Evolutionary conservation across 2,888 invertebrate genomes (phyloP).

Genomic region (Odontocolon sp.): DNA sequence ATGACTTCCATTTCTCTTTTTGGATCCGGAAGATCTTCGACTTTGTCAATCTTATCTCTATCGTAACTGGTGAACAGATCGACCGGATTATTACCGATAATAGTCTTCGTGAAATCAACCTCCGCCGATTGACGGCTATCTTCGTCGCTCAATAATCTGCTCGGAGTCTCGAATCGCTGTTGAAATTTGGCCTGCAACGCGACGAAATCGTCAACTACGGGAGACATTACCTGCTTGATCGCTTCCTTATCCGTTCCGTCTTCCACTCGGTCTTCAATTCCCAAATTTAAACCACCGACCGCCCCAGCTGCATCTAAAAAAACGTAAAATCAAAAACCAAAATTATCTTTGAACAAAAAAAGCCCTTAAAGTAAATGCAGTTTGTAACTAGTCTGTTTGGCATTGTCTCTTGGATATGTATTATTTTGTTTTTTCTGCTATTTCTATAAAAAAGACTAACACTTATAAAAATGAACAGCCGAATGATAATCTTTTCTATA

Average conservation of each 20-base stretch:
- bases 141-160: slow-evolving; percentile 62
- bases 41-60: slow-evolving; percentile 44
- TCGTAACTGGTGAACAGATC: slow-evolving; percentile 69
- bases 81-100: slow-evolving; percentile 68
- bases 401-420: too few relatives aligned
- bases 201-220: slow-evolving; percentile 74
- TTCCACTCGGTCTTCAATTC: slow-evolving; percentile 69
- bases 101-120: slow-evolving; percentile 63
- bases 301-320: slow-evolving; percentile 71
- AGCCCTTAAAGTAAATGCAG: too few relatives aligned
- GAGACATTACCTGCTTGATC: slow-evolving; percentile 79
- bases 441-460: too few relatives aligned
- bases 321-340: not conserved
- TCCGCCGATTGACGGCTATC: slow-evolving; percentile 59
- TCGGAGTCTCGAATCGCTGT: slow-evolving; percentile 73
- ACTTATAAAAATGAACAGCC: too few relatives aligned
- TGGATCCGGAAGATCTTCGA: not conserved
- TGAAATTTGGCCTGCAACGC: slow-evolving; percentile 78
- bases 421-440: not conserved
- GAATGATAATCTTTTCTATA: too few relatives aligned
- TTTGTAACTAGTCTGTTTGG: too few relatives aligned
- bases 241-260: slow-evolving; percentile 73
- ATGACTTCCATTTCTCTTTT: not conserved
- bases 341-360: too few relatives aligned
- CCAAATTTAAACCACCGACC: slow-evolving; percentile 70